Conservation (phyloP, 2,113 vertebrate species). For the Oriolus oriolus region DNA sequence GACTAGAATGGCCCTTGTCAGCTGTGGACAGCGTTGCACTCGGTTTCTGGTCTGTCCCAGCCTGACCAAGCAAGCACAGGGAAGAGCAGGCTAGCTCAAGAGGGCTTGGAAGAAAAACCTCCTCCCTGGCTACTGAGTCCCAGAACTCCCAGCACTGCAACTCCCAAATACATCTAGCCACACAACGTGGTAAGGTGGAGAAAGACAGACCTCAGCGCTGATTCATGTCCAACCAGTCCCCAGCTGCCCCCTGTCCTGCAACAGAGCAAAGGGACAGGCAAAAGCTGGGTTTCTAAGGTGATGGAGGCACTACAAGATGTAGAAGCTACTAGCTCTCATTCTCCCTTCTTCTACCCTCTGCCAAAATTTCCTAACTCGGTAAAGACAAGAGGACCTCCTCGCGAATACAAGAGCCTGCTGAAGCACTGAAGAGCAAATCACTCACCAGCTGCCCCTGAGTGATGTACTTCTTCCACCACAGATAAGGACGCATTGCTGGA, state of each 20-base stretch:
- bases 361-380: neutral
- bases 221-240: neutral
- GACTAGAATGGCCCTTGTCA: slow-evolving; percentile 18
- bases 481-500: slow-evolving; percentile 89
- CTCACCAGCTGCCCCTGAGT: slow-evolving; percentile 97
- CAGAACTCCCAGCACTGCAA: neutral
- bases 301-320: neutral
- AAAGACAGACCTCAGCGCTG: neutral
- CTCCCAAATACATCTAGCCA: neutral
- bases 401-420: neutral
- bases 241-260: neutral
- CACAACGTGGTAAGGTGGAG: neutral
- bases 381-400: neutral
- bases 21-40: neutral
- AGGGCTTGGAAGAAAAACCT: neutral
- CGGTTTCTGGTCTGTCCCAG: neutral
- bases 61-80: neutral
- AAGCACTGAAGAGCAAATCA: neutral
- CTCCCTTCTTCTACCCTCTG: neutral
- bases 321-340: neutral
- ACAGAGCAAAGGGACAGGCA: neutral
- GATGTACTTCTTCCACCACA: slow-evolving; percentile 99
- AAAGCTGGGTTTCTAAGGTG: neutral
- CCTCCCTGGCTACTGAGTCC: neutral
- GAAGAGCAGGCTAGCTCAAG: neutral